Conservation (phyloP, 2,797 vertebrate species). For the Myotis pilosus region DNA sequence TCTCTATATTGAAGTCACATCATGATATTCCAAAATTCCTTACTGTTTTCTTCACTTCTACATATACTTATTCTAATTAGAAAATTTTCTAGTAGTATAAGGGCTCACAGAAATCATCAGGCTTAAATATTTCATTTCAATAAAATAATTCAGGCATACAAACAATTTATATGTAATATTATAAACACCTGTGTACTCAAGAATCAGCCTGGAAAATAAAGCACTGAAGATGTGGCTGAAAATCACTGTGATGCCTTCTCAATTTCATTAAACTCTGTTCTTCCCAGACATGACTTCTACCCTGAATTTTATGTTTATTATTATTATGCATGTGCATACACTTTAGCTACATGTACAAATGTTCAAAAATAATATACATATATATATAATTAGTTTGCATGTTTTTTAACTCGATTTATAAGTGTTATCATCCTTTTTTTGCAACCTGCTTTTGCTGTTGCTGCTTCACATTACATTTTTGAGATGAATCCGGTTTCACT, state of each 20-base stretch:
- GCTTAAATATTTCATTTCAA: constrained; percentile 18
- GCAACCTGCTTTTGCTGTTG: not conserved
- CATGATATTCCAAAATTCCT: not conserved
- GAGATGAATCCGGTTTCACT: not conserved
- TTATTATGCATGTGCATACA: not conserved
- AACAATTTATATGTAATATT: not conserved
- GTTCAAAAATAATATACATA: not conserved
- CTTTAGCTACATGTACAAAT: not conserved
- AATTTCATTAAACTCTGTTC: not conserved
- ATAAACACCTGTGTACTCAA: not conserved
- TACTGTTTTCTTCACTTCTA: not conserved
- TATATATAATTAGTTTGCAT: not conserved
- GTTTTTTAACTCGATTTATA: not conserved
- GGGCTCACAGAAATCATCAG: not conserved
- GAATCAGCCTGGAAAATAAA: not conserved
- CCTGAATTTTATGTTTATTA: not conserved
- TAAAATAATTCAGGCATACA: constrained; percentile 26
- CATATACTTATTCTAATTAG: not conserved
- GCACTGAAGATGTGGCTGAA: not conserved
- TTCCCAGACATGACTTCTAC: not conserved
- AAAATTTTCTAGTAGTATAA: not conserved
- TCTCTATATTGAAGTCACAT: not conserved
- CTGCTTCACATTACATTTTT: not conserved
- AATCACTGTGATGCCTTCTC: not conserved
- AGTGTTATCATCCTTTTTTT: not conserved